A percentile compares a stretch with the other conserved stretches of the same genome.
These are phyloP conservation scores for Pardosa pseudoannulata DNA, from an alignment of 2,888 invertebrate species.

Conservation along the genomic window DNA sequence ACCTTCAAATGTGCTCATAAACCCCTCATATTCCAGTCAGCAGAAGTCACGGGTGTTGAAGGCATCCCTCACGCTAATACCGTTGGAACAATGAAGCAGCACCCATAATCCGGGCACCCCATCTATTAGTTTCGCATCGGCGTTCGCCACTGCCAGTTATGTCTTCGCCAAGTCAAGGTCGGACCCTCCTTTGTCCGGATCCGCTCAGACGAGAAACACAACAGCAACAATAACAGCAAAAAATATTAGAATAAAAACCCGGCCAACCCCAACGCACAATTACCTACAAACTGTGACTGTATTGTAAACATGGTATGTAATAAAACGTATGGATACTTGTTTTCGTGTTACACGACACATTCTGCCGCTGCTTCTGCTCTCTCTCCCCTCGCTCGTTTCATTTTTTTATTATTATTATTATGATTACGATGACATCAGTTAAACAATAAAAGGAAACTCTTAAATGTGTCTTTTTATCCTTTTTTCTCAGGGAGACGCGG, in stretches of 20 bases:
- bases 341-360: conserved; percentile 23
- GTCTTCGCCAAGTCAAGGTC: conserved; percentile 69
- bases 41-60: conserved; percentile 13
- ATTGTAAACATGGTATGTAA: conserved; percentile 45
- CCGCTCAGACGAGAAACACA: conserved; percentile 18
- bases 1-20: not conserved
- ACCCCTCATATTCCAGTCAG: not conserved
- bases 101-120: conserved; percentile 40
- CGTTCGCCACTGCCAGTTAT: conserved; percentile 50
- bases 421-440: conserved; percentile 12
- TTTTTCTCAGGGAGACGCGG: not conserved
- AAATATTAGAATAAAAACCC: conserved; percentile 65
- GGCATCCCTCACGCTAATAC: conserved; percentile 42
- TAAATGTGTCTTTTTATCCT: not conserved
- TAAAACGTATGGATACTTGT: conserved; percentile 32
- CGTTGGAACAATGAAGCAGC: conserved; percentile 47
- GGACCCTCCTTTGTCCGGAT: conserved; percentile 50
- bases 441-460: conserved; percentile 3
- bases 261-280: conserved; percentile 59
- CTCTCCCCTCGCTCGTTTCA: not conserved
- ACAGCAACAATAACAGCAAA: conserved; percentile 35
- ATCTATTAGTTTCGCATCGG: conserved; percentile 66
- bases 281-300: conserved; percentile 64
- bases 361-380: not conserved
- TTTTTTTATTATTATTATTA: not conserved